phyloP scores from a whole-genome alignment of 2,797 vertebrate species.

The Esox masquinongy region DNA sequence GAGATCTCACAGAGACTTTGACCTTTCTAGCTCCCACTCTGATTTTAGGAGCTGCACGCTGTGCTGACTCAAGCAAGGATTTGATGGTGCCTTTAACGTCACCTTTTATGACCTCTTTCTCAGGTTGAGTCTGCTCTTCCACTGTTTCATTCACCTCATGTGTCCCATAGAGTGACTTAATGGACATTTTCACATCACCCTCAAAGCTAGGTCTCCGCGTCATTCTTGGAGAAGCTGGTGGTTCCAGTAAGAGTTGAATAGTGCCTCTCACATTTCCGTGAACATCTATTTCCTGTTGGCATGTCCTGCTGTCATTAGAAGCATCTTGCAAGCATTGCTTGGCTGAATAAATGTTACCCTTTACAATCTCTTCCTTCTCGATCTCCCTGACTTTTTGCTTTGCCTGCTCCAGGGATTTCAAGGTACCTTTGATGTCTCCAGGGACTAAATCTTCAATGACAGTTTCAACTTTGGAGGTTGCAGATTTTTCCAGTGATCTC shows the following conservation, averaged over 20 bases:
- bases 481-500: conserved; percentile 84
- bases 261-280: conserved; percentile 76
- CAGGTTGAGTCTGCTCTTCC: conserved; percentile 67
- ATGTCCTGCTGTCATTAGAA: conserved; percentile 69
- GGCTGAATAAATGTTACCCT: conserved; percentile 70
- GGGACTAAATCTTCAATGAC: conserved; percentile 80
- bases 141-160: conserved; percentile 21
- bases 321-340: conserved; percentile 72
- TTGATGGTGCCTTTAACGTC: conserved; percentile 81
- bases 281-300: conserved; percentile 69
- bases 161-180: conserved; percentile 72
- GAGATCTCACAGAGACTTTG: conserved; percentile 53
- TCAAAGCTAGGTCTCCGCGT: conserved; percentile 67
- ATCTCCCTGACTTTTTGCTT: conserved; percentile 73
- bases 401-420: conserved; percentile 82
- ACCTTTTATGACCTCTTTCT: conserved; percentile 77
- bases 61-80: conserved; percentile 79
- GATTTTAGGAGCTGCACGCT: conserved; percentile 70
- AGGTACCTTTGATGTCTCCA: conserved; percentile 82
- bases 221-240: conserved; percentile 67
- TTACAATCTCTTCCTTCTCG: conserved; percentile 77
- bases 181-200: conserved; percentile 72
- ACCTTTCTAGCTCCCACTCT: conserved; percentile 68
- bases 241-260: conserved; percentile 78
- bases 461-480: conserved; percentile 75